Evolutionary conservation across 2,888 invertebrate species (phyloP).

Genomic region (Drosophila subquinaria): DNA sequence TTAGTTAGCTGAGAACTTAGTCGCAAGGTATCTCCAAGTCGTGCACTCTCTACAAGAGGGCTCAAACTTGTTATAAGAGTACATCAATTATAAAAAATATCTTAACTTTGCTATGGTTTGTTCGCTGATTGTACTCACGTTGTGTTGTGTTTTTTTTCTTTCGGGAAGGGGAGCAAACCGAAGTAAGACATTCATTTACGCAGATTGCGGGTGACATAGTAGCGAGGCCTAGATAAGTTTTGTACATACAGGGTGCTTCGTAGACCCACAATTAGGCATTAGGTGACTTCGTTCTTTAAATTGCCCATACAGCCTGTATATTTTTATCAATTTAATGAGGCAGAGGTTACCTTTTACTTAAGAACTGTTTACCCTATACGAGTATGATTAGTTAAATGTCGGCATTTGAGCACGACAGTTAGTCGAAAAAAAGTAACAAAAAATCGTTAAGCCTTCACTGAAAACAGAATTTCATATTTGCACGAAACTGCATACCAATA

Average conservation of each 20-base stretch:
- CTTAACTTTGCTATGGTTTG: not conserved
- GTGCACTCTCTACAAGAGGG: not conserved
- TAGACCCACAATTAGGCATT: not conserved
- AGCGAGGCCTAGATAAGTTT: conserved; percentile 64
- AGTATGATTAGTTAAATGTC: conserved; percentile 78
- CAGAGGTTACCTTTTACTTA: conserved; percentile 47
- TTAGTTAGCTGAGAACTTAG: not conserved
- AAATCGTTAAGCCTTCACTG: not conserved
- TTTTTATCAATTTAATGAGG: conserved; percentile 58
- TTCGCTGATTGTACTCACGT: not conserved
- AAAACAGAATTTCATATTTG: conserved; percentile 35
- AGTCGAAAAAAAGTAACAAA: not conserved
- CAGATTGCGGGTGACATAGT: conserved; percentile 65
- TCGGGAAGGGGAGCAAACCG: conserved; percentile 6
- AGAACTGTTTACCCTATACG: conserved; percentile 59
- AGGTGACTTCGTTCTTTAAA: not conserved
- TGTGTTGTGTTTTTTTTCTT: not conserved
- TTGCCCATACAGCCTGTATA: conserved; percentile 45
- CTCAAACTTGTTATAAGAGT: not conserved
- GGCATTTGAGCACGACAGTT: conserved; percentile 69
- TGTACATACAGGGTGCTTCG: conserved; percentile 59
- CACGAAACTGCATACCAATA: conserved; percentile 31
- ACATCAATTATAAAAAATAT: conserved; percentile 7
- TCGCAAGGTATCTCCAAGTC: not conserved
- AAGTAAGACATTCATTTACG: conserved; percentile 63